These are phyloP conservation scores for Thalassaphorura encarpata DNA, from an alignment of 1,140 invertebrate genomes.

Conservation along the genomic window DNA sequence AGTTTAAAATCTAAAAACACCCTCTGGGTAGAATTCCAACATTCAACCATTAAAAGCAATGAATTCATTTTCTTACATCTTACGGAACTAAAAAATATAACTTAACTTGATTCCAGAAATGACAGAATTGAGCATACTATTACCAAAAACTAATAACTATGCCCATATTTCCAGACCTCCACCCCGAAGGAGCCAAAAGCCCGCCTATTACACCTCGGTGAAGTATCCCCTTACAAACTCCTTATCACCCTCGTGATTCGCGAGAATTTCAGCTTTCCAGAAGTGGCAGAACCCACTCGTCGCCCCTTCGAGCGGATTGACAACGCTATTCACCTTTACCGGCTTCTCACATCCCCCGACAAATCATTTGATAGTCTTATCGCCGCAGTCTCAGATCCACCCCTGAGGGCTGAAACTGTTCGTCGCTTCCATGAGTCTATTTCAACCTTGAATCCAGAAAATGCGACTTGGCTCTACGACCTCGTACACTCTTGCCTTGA, in stretches of 20 bases:
- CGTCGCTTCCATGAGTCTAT: constrained; percentile 22
- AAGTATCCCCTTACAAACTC: not conserved
- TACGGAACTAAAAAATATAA: too few species aligned
- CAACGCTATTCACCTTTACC: not conserved
- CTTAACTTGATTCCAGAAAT: not conserved
- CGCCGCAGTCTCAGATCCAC: constrained; percentile 12
- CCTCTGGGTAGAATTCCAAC: too few species aligned
- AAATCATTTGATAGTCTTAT: constrained; percentile 17
- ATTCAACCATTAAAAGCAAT: too few species aligned
- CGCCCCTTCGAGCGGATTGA: not conserved
- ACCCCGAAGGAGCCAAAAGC: too few species aligned
- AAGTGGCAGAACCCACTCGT: too few species aligned
- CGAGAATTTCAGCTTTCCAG: not conserved
- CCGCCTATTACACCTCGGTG: too few species aligned
- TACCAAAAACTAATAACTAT: too few species aligned
- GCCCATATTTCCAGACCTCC: not conserved
- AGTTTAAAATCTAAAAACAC: too few species aligned
- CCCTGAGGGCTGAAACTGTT: constrained; percentile 17
- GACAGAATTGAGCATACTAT: too few species aligned
- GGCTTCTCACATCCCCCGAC: not conserved
- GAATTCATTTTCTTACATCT: too few species aligned
- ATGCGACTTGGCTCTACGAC: constrained; percentile 26
- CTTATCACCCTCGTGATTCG: not conserved
- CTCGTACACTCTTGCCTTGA: constrained; percentile 24
- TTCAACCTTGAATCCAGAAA: constrained; percentile 19